Conservation (phyloP, 2,888 invertebrate genomes). For the Cartodere bifasciata region DNA sequence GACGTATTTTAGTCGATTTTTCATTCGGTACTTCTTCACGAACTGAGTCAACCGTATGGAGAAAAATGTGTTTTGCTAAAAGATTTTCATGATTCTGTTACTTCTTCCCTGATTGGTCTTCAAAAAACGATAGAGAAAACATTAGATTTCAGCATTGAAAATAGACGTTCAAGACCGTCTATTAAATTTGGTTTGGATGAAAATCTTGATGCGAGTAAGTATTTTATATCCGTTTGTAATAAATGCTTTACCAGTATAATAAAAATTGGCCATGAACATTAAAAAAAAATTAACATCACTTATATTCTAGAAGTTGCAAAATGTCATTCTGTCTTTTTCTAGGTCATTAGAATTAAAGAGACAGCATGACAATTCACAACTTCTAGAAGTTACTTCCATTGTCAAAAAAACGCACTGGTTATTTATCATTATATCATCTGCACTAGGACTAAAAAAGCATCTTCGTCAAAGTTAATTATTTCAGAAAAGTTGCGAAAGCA, state of each 20-base stretch:
- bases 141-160: slow-evolving; percentile 55
- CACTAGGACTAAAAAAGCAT: no score
- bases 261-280: no score
- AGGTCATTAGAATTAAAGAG: no score
- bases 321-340: no score
- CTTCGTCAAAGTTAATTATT: slow-evolving; percentile 15
- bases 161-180: slow-evolving; percentile 51
- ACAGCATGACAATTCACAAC: no score
- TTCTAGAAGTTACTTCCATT: no score
- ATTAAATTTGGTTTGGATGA: slow-evolving; percentile 65
- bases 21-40: slow-evolving; percentile 54
- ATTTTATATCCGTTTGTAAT: no score
- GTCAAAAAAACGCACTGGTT: no score
- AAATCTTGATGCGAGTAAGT: slow-evolving; percentile 59
- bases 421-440: no score
- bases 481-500: slow-evolving; percentile 58
- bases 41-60: slow-evolving; percentile 44
- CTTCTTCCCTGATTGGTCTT: slow-evolving; percentile 42
- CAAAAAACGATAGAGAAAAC: slow-evolving; percentile 58
- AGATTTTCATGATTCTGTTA: slow-evolving; percentile 37
- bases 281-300: no score
- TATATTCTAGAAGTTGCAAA: no score
- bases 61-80: slow-evolving; percentile 40
- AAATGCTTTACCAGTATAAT: no score
- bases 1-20: slow-evolving; percentile 50